Evolutionary conservation across 2,113 vertebrate species (phyloP).

Genomic region (Anthoscopus minutus): DNA sequence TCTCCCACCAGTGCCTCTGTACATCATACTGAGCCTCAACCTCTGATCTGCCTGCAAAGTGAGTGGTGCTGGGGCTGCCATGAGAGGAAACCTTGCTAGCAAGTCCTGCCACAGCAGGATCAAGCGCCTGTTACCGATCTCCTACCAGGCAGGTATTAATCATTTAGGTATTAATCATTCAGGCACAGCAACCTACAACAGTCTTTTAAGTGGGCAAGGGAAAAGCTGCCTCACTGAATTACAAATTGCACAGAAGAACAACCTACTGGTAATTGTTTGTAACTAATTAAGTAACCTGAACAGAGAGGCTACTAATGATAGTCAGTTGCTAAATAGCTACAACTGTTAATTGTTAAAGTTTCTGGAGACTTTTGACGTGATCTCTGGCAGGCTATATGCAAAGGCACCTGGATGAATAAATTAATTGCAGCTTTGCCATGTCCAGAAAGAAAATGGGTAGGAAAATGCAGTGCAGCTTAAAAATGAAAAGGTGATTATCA

Average conservation of each 20-base stretch:
- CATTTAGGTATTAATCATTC: conserved; percentile 3
- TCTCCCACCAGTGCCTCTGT: background rate
- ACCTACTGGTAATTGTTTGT: background rate
- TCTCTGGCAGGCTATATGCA: background rate
- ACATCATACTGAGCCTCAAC: background rate
- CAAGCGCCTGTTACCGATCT: background rate
- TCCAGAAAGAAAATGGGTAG: background rate
- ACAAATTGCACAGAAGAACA: background rate
- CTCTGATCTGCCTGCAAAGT: background rate
- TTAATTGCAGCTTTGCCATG: background rate
- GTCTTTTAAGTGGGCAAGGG: background rate
- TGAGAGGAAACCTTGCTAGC: background rate
- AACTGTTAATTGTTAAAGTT: conserved; percentile 30
- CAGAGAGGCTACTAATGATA: background rate
- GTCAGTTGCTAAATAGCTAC: background rate
- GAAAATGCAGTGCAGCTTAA: background rate
- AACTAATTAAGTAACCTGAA: conserved; percentile 25
- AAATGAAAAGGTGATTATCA: background rate
- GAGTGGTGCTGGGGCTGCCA: rapidly evolving
- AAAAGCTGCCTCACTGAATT: background rate
- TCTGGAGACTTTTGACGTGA: conserved; percentile 2
- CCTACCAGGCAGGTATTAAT: background rate
- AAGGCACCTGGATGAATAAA: background rate
- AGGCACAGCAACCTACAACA: background rate
- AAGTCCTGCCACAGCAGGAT: background rate